Base-by-base conservation (phyloP, 2,113 vertebrate species). In the pig (Sus scrofa) region DNA sequence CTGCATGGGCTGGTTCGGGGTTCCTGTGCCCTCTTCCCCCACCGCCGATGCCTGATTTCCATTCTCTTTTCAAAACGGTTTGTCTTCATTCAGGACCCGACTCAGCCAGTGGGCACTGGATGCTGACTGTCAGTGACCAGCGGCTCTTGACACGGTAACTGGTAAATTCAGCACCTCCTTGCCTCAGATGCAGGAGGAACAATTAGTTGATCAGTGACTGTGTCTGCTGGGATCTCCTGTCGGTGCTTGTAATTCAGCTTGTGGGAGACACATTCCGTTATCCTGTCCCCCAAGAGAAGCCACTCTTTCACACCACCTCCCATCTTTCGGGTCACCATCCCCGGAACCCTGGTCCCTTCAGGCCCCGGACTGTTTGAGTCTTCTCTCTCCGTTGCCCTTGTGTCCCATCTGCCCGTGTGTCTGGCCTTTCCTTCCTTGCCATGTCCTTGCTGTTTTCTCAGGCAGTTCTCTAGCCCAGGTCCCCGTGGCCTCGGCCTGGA, bases 51-150 rank as follows among this genome's bases (percentile, higher is more conserved):
- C n/a, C n/a, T 39, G n/a, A 81, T 81, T 85, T 86, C 77, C 50
- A 37, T 63, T 94, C 54, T 77, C 60, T 79, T 86, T 91, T 65
- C 82, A 87, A 52, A 86, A 37, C 79, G 83, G 52, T 65, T 67
- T 18, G 0, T 86, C 93, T 92, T 88, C 39, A 22, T 81, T 85
- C 50, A 39, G 30, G 62, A 70, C 27, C 58, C 78, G 89, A 0
- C 34, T 68, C 26, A 79, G 78, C 62, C 56, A 19, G 52, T 20
- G 73, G 81, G 60, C 30, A 24, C 52, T 75, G 70, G 84, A 20
- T 86, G 44, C 74, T 92, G 81, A 30, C 30, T 37, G 82, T 67
- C n/a, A 20, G 2, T 89, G 34, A 73, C n/a, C 68, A 79, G 58
- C 13, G 24, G 50, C 32, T 90, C 60, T 50, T 86, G 75, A 90